Conservation (phyloP, 2,113 vertebrate species). For the Myodes glareolus region DNA sequence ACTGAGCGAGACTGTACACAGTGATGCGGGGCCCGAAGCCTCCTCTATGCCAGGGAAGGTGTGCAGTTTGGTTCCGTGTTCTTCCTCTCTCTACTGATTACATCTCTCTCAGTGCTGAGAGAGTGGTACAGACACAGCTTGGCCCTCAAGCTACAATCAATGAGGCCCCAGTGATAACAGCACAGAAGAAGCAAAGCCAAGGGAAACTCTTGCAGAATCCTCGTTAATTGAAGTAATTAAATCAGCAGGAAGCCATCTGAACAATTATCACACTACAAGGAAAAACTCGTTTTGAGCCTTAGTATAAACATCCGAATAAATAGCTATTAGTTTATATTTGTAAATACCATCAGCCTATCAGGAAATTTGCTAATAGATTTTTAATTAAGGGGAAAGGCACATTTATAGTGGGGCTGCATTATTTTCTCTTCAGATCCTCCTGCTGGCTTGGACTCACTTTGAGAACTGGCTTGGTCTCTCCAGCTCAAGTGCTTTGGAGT, state of each 20-base stretch:
- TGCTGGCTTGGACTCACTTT: neutral
- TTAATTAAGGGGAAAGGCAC: conserved; percentile 77
- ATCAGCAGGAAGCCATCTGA: conserved; percentile 81
- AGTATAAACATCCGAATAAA: conserved; percentile 80
- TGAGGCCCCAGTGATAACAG: conserved; percentile 52
- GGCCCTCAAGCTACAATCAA: conserved; percentile 63
- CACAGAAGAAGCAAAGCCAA: conserved; percentile 65
- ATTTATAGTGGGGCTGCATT: neutral
- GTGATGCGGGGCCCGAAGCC: rapidly evolving
- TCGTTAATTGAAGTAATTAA: conserved; percentile 82
- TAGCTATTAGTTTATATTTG: conserved; percentile 82
- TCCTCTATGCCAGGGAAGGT: neutral
- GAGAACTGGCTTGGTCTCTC: conserved; percentile 21
- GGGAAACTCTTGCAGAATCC: conserved; percentile 73
- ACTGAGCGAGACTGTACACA: neutral
- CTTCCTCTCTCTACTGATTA: neutral
- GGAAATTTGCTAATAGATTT: conserved; percentile 81
- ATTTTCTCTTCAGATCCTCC: neutral
- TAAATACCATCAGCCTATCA: conserved; percentile 78
- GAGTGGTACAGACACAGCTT: neutral
- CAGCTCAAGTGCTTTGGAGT: neutral
- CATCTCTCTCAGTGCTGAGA: neutral
- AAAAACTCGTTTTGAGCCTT: conserved; percentile 77
- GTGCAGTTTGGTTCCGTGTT: neutral
- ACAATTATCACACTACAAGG: conserved; percentile 80